Conservation (phyloP, 2,797 vertebrate species). For the Dromococcyx pavoninus region DNA sequence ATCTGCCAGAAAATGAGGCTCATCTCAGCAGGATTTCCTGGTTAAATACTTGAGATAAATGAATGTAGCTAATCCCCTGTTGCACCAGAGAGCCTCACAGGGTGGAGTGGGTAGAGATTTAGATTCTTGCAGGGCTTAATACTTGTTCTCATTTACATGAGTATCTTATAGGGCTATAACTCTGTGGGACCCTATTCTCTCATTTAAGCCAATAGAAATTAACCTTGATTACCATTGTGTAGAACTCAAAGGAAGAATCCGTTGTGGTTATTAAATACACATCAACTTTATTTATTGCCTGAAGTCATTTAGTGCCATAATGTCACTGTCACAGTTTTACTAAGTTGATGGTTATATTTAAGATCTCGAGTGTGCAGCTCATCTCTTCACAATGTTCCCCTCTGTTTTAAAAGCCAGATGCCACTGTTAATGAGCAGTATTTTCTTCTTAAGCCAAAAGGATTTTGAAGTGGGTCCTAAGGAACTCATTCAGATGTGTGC, state of each 20-base stretch:
- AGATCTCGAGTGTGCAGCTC: background rate
- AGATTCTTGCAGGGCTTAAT: conserved; percentile 28
- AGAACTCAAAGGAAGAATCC: background rate
- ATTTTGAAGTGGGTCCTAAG: background rate
- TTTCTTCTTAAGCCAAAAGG: background rate
- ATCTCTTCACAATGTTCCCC: background rate
- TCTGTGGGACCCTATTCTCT: conserved; percentile 6
- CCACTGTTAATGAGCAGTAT: background rate
- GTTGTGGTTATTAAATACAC: background rate
- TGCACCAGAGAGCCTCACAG: background rate
- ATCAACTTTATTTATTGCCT: background rate
- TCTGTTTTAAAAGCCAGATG: background rate
- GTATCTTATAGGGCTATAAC: background rate
- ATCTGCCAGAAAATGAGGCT: background rate
- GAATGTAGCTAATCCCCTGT: conserved; percentile 29
- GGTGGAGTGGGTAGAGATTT: conserved; percentile 36
- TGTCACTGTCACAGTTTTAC: background rate
- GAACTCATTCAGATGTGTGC: accelerated
- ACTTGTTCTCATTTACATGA: conserved; percentile 37
- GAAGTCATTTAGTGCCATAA: background rate
- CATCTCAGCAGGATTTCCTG: conserved; percentile 8
- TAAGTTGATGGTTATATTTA: background rate
- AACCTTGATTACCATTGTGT: background rate
- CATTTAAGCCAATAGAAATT: conserved; percentile 18
- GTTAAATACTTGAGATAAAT: conserved; percentile 23